Base-by-base conservation (phyloP, 1,140 invertebrate genomes). In the Hypothenemus hampei region DNA sequence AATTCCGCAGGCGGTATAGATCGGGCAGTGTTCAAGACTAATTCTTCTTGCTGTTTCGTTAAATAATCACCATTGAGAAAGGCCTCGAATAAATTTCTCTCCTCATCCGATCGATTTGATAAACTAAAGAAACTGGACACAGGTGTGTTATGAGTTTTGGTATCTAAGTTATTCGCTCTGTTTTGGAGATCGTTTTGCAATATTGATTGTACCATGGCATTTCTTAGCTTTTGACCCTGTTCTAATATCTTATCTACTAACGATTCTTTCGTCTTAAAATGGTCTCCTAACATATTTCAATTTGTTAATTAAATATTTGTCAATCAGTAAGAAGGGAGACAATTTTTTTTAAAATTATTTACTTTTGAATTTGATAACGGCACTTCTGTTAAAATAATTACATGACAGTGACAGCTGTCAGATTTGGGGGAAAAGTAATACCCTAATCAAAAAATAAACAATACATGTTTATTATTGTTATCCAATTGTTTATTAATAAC, bases 11-110 rank as follows among this genome's bases (percentile, higher is more conserved):
- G 63, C 21, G 69, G 67, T 36, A 63, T 66, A 21, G 65, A 63
- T 45, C 65, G 62, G 13, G 72, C 56, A 2, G 64, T 68, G 43
- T 71, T 60, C 18, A 75, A 59, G 15, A 64, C 66, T 59, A 66
- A 57, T 10, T 59, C 57, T 47, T 73, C 68, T 20, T 70, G 65
- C 10, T 52, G 52, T 40, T 40, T 51, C 7, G 55, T 62, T 60
- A 71, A 64, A 50, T 68, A 60, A 41, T 70, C 67, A 2, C 63
- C 69, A 40, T 56, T 55, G 29, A 69, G 56, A 52, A 61, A 68
- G 0, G 62, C 59, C 40, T 60, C 35, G 23, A 67, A 31, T 46
- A 60, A 46, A 24, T 60, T 55, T 13, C 47, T 48, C 40, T 53
- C 37, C 8, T 33, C 31, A 39, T 16, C 44, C 18, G n/a, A 20